phyloP scores from a whole-genome alignment of 2,113 vertebrate genomes.

The Lipophrys pholis region DNA sequence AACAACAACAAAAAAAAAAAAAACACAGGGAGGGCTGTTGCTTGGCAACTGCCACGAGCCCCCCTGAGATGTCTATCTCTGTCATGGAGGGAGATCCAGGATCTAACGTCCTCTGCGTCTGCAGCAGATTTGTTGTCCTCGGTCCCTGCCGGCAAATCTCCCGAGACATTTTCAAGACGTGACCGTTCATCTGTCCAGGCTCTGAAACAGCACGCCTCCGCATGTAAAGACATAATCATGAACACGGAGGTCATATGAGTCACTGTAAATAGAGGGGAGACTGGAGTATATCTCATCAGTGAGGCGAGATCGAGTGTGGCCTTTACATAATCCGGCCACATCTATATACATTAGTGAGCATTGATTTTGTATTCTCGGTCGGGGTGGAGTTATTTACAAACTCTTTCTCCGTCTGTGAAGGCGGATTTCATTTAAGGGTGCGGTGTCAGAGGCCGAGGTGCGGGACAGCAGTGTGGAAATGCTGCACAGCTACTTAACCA shows the following conservation, averaged over 20 bases:
- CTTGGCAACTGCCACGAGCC: conserved; percentile 79
- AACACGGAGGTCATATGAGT: neutral
- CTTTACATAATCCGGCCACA: neutral
- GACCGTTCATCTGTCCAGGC: neutral
- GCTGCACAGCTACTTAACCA: conserved; percentile 87
- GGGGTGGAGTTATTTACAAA: conserved; percentile 3
- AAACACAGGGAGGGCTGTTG: conserved; percentile 74
- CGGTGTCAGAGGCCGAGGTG: conserved; percentile 85
- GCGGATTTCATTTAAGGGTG: conserved; percentile 91
- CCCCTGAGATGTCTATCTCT: conserved; percentile 71
- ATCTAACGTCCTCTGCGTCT: conserved; percentile 43
- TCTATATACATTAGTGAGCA: neutral
- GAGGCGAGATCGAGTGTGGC: neutral
- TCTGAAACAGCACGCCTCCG: conserved; percentile 9
- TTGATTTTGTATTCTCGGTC: neutral
- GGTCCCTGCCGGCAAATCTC: conserved; percentile 11
- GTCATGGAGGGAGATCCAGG: conserved; percentile 62
- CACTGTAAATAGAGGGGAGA: neutral
- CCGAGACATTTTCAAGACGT: conserved; percentile 4
- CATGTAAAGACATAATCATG: conserved; percentile 19
- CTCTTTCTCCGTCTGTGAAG: conserved; percentile 71
- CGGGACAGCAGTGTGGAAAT: conserved; percentile 90
- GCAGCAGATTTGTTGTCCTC: conserved; percentile 31
- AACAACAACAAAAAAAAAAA: conserved; percentile 28
- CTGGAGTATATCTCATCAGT: neutral